These are phyloP conservation scores for Xanthia togata DNA, from an alignment of 2,888 invertebrate species.

Conservation along the genomic window DNA sequence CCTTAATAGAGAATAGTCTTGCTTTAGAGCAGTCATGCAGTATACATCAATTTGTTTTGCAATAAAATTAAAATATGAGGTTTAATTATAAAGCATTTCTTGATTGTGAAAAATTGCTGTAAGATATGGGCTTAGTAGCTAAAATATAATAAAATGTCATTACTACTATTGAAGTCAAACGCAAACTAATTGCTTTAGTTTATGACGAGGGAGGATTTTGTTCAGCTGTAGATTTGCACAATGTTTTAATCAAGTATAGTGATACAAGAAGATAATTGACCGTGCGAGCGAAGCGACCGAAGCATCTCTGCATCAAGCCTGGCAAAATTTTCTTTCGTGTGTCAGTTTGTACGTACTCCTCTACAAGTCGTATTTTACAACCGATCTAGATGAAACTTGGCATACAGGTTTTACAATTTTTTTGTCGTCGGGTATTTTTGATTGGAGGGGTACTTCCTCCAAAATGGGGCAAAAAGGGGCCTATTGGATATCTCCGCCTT, in stretches of 20 bases:
- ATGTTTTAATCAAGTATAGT: neutral
- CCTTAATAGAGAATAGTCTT: neutral
- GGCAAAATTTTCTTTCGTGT: too few relatives aligned
- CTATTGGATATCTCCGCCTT: too few relatives aligned
- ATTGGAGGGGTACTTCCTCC: too few relatives aligned
- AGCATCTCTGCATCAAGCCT: too few relatives aligned
- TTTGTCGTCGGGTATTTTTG: too few relatives aligned
- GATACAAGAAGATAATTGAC: neutral
- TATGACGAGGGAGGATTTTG: neutral
- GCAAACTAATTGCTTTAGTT: constrained; percentile 25
- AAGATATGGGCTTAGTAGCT: constrained; percentile 17
- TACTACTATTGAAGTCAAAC: constrained; percentile 10
- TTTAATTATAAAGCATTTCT: constrained; percentile 6
- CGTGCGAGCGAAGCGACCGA: too few relatives aligned
- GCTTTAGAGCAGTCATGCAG: neutral
- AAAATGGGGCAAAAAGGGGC: too few relatives aligned
- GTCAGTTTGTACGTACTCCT: too few relatives aligned
- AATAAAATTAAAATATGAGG: constrained; percentile 20
- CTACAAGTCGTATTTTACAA: too few relatives aligned
- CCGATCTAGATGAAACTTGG: too few relatives aligned
- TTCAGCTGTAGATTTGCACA: neutral
- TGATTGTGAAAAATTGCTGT: constrained; percentile 50
- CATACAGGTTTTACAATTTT: too few relatives aligned
- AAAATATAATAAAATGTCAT: too few relatives aligned
- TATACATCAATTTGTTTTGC: constrained; percentile 9